Conservation (phyloP, 1,140 invertebrate species). For the Neodiprion fabricii region DNA sequence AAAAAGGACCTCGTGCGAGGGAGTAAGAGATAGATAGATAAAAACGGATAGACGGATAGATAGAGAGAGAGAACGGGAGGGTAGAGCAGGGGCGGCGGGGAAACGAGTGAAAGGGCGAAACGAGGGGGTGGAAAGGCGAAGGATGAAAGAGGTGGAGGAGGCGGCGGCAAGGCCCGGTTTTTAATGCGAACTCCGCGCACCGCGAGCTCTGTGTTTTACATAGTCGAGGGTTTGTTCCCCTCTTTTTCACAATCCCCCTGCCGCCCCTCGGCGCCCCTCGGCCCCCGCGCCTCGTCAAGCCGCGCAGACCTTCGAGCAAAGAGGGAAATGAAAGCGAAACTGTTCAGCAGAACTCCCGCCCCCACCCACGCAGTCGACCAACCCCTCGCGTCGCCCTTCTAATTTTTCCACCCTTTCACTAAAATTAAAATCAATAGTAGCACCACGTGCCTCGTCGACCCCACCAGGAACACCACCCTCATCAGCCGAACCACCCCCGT, state of each 20-base stretch:
- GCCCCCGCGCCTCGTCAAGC: constrained; percentile 19
- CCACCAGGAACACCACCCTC: constrained; percentile 54
- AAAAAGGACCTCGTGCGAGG: too few relatives aligned
- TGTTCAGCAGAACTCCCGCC: constrained; percentile 33
- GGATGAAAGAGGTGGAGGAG: not conserved
- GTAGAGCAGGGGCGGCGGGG: not conserved
- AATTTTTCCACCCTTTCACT: constrained; percentile 65
- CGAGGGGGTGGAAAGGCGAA: not conserved
- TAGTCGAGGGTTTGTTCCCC: constrained; percentile 47
- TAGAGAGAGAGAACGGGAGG: not conserved
- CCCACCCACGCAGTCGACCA: constrained; percentile 34
- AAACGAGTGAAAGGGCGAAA: not conserved
- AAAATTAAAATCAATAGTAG: constrained; percentile 66
- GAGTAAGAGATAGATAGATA: not conserved
- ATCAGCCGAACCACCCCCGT: constrained; percentile 40
- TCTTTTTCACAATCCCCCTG: constrained; percentile 36
- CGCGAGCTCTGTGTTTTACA: constrained; percentile 50
- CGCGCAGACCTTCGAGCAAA: constrained; percentile 38
- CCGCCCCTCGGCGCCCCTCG: constrained; percentile 18
- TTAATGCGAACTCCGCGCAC: constrained; percentile 41
- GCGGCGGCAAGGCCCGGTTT: constrained; percentile 29
- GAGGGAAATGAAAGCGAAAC: constrained; percentile 53
- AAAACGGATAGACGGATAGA: not conserved
- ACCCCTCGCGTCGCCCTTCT: constrained; percentile 58
- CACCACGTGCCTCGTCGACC: constrained; percentile 59